Percentiles rank a stretch among this genome's conserved stretches.
Evolutionary conservation across 2,113 vertebrate species (phyloP).

Genomic region (Tenebrosternarchus preto): DNA sequence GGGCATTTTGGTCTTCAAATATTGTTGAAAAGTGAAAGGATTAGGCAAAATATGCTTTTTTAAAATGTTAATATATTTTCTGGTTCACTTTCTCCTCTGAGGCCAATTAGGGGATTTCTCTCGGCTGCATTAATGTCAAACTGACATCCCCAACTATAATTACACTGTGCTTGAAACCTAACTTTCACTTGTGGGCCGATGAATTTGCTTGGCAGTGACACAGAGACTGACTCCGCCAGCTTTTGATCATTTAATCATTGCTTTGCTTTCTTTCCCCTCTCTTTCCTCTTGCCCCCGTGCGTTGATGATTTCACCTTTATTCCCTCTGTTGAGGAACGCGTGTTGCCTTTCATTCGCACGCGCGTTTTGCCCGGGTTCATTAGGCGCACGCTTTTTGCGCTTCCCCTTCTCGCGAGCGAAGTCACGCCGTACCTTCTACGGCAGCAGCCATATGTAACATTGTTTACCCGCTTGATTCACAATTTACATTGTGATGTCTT

Average conservation of each 20-base stretch:
- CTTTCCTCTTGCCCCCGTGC: slow-evolving; percentile 77
- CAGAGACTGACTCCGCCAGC: slow-evolving; percentile 94
- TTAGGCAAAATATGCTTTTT: slow-evolving; percentile 99
- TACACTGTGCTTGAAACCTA: slow-evolving; percentile 99
- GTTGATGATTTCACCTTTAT: slow-evolving; percentile 97
- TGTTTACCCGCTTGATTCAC: slow-evolving; percentile 89
- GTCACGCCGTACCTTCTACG: slow-evolving; percentile 64
- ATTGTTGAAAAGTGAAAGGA: slow-evolving; percentile 99
- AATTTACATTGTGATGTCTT: slow-evolving; percentile 85
- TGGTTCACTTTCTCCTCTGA: slow-evolving; percentile 99
- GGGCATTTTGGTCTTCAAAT: slow-evolving; percentile 99
- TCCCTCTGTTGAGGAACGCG: slow-evolving; percentile 93
- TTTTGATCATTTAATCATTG: slow-evolving; percentile 99
- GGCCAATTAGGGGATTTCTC: slow-evolving; percentile 99
- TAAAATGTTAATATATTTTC: slow-evolving; percentile 99
- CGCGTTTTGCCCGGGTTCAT: not conserved
- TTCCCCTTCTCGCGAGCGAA: slow-evolving; percentile 58
- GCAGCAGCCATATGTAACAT: slow-evolving; percentile 83
- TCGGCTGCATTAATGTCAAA: slow-evolving; percentile 99
- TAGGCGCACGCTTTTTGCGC: slow-evolving; percentile 66
- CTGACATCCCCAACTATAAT: slow-evolving; percentile 99
- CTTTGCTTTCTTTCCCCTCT: slow-evolving; percentile 88
- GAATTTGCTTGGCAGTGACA: slow-evolving; percentile 98
- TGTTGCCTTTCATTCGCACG: slow-evolving; percentile 88
- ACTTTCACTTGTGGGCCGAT: slow-evolving; percentile 99